Evolutionary conservation across 1,140 invertebrate genomes (phyloP).

Genomic region (Holotrichia oblita): DNA sequence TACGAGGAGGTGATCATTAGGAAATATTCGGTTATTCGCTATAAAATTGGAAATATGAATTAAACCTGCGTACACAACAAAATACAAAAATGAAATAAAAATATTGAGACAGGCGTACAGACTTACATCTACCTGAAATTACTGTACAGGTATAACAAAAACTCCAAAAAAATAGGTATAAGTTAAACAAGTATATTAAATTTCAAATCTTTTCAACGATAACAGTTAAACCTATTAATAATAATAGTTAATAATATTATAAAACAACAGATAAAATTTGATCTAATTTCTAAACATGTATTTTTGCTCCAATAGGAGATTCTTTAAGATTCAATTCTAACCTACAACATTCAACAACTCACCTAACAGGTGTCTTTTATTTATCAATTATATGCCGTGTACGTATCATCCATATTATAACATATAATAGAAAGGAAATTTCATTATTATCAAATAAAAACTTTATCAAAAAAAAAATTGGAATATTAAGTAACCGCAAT

Average conservation of each 20-base stretch:
- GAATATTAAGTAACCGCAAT: too few relatives aligned
- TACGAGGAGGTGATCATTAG: constrained; percentile 7
- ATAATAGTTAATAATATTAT: constrained; percentile 23
- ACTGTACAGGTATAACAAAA: constrained; percentile 19
- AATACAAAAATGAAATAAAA: constrained; percentile 18
- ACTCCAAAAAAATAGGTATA: neutral
- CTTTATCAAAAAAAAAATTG: too few relatives aligned
- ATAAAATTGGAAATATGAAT: neutral
- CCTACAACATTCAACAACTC: constrained; percentile 22
- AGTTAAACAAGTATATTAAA: constrained; percentile 36
- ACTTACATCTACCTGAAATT: constrained; percentile 5
- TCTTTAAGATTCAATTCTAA: neutral
- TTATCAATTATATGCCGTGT: neutral
- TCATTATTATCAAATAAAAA: too few relatives aligned
- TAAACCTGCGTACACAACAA: constrained; percentile 10
- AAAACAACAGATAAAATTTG: constrained; percentile 34
- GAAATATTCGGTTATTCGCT: neutral
- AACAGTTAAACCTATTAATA: constrained; percentile 24
- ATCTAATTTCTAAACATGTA: constrained; percentile 16
- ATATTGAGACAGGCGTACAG: neutral
- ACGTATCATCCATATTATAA: too few relatives aligned
- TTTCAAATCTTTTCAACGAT: constrained; percentile 32
- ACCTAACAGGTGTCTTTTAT: neutral
- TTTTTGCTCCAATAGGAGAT: constrained; percentile 21
- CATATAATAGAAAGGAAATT: too few relatives aligned